Evolutionary conservation across 2,888 invertebrate species (phyloP), one percentile per base, ranked within the genome.

Genomic region (Apoderus coryli): DNA sequence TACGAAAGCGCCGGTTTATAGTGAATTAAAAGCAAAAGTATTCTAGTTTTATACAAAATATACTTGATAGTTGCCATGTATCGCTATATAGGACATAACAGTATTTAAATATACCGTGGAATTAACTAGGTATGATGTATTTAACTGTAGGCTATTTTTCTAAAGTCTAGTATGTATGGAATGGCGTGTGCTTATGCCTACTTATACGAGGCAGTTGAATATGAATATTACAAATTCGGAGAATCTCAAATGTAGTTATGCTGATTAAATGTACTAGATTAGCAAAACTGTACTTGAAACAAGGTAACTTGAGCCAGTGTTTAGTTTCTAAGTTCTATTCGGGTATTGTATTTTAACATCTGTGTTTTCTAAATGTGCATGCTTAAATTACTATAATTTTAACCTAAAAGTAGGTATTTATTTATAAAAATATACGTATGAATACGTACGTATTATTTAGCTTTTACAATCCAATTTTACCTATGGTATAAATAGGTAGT

Each of bases 111-210:
- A 65, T 59, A 60, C 64, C 57, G 63, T 69, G 74, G 68, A 70
- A 75, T 75, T 73, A 67, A 67, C 66, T 76, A 76, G 76, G 76
- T 76, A 71, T 65, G 71, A 53, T 54, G 52, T 52, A 52, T 54
- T 55, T 52, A 54, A 53, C 44, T 51, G 52, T 56, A 54, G 50
- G 50, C 49, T 53, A 51, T 48, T 50, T 48, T 51, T 53, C 50
- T 47, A 52, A 51, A 49, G 49, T 52, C 48, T 53, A 50, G 50
- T 54, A 52, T 49, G 50, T 52, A 63, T 68, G 67, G 67, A 71
- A 71, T 70, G 70, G 69, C 70, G 70, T 71, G 69, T 69, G 65
- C 65, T 65, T 67, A 61, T 68, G 66, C 66, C 65, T 66, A 63
- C 59, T 61, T 57, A 55, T 60, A 62, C 63, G 61, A 63, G 60